Conservation (phyloP, 2,888 invertebrate species). For the Drepanosiphum platanoidis region DNA sequence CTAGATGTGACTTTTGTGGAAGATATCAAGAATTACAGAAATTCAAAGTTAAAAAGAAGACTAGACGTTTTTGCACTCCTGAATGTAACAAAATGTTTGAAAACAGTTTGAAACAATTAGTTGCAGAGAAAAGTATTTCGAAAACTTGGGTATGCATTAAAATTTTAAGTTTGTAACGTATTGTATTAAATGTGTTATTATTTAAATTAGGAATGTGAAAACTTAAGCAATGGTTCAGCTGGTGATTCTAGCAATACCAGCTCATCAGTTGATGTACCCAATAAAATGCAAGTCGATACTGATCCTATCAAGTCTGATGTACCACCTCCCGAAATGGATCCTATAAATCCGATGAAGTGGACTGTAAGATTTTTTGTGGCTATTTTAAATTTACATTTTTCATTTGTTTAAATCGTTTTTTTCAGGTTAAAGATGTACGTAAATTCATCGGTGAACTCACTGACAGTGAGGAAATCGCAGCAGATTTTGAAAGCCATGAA, state of each 20-base stretch:
- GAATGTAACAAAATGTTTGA: constrained; percentile 54
- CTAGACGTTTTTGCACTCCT: constrained; percentile 51
- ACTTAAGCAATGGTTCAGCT: constrained; percentile 56
- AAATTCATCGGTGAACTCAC: constrained; percentile 85
- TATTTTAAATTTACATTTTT: constrained; percentile 65
- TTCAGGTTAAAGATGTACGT: constrained; percentile 64
- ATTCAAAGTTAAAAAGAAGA: constrained; percentile 57
- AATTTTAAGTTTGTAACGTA: background rate
- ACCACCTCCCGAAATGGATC: constrained; percentile 66
- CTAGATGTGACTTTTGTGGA: constrained; percentile 59
- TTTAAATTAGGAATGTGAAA: constrained; percentile 52
- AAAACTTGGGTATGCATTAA: constrained; percentile 63
- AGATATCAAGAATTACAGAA: constrained; percentile 49
- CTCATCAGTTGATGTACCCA: constrained; percentile 40
- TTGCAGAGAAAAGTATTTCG: constrained; percentile 54
- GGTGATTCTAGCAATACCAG: constrained; percentile 57
- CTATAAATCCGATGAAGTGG: constrained; percentile 76
- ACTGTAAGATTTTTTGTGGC: no score
- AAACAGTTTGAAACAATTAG: constrained; percentile 37
- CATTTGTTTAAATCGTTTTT: background rate
- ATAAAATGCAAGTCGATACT: constrained; percentile 42
- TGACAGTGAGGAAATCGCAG: constrained; percentile 91
- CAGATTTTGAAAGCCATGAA: constrained; percentile 93
- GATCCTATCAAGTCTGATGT: constrained; percentile 40
- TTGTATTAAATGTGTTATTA: background rate